Base-by-base conservation (phyloP, 2,888 invertebrate species). In the Chrysopilus asiliformis region DNA sequence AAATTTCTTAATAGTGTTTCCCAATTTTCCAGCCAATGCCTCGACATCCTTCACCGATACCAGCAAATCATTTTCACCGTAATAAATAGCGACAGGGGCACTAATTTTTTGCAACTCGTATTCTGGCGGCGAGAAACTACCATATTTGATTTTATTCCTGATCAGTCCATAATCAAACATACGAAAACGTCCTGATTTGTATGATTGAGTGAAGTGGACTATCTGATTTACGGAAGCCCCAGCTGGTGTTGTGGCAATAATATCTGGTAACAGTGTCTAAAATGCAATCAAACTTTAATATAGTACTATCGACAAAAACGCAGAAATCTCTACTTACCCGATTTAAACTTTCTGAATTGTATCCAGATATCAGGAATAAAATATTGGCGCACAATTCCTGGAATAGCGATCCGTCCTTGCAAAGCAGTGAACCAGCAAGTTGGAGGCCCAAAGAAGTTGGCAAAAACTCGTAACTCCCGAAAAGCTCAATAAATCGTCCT, bases 221-320 rank as follows among this genome's bases (percentile, higher is more conserved):
- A 83, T 53, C 54, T 83, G 80, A 44, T 71, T 70, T 1, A 72
- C 69, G 0, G 82, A 71, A 1, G 74, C 65, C 3, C 82, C 82
- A 2, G 80, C 78, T 2, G 82, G 81, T 14, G 70, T 63, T 39
- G 79, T 77, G 4, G 69, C 70, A 7, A 75, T 51, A 35, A 78
- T 75, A 2, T 76, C 71, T 0, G 79, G 75, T 25, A 83, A 49
- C 49, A 79, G 65, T 2, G 75, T 76, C 79, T 80, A 55, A 4
- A 57, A 54, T 16, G 42, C 32, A 41, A 35, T 24, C 12, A 19
- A 29, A 19, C 28, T 7, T 14, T 29, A 36, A n/a, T n/a, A n/a
- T n/a, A n/a, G n/a, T n/a, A n/a, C n/a, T n/a, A n/a, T n/a, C n/a
- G n/a, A n/a, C n/a, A n/a, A n/a, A n/a, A n/a, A n/a, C n/a, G n/a